Percentiles rank a stretch among this genome's conserved stretches.
phyloP scores from a whole-genome alignment of 2,113 vertebrate genomes.

The Andinoacara biseriatus region DNA sequence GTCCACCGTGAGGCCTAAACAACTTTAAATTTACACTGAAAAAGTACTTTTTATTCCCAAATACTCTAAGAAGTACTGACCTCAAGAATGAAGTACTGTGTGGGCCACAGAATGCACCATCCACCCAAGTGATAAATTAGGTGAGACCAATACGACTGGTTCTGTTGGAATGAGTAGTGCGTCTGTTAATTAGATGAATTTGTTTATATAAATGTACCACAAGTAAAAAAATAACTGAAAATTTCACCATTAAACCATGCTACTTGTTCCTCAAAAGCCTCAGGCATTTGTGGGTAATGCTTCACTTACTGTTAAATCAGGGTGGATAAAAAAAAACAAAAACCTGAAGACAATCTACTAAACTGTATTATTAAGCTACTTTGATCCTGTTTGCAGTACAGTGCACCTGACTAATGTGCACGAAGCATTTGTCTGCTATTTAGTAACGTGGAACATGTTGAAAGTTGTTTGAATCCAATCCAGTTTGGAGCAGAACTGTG shows the following conservation, averaged over 20 bases:
- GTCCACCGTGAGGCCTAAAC: background rate
- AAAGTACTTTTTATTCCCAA: too few relatives aligned
- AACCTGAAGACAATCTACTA: background rate
- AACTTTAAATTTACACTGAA: background rate
- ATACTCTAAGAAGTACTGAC: background rate
- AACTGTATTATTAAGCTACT: slow-evolving; percentile 16
- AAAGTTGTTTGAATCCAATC: background rate
- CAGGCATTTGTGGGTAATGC: background rate
- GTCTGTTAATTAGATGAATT: background rate
- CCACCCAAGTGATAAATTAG: background rate
- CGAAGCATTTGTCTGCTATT: background rate
- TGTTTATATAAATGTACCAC: background rate
- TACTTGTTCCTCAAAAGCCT: slow-evolving; percentile 9
- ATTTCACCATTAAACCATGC: background rate
- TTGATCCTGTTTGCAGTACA: background rate
- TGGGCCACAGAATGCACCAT: background rate
- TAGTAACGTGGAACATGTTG: background rate
- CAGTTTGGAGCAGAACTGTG: background rate
- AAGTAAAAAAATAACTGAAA: background rate
- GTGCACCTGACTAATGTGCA: background rate
- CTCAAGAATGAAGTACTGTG: background rate
- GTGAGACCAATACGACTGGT: background rate
- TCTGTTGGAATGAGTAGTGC: background rate
- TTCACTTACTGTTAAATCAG: slow-evolving; percentile 1
- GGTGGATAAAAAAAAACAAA: background rate